Evolutionary conservation across 2,113 vertebrate species (phyloP).

Genomic region (Mustelus asterias): DNA sequence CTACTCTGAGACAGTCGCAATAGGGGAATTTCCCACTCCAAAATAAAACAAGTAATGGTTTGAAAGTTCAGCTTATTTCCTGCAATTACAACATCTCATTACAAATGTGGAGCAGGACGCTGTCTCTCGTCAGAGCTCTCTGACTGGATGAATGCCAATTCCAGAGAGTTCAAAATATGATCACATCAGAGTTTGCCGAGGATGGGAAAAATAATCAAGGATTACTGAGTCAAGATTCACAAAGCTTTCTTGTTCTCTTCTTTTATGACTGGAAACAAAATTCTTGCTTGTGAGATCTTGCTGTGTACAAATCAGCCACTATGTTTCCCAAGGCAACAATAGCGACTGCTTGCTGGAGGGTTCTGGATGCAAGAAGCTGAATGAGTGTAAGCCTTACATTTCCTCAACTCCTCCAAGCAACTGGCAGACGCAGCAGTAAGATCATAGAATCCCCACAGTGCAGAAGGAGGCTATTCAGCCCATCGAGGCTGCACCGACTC

Average conservation of each 20-base stretch:
- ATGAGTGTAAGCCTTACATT: neutral
- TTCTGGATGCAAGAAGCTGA: neutral
- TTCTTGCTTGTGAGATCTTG: neutral
- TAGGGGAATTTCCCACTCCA: neutral
- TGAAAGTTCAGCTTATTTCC: neutral
- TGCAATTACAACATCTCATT: neutral
- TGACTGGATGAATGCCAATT: neutral
- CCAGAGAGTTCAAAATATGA: neutral
- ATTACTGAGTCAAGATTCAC: neutral
- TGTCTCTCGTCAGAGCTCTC: neutral
- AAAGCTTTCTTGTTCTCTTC: neutral
- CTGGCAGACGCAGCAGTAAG: neutral
- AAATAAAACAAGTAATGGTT: neutral
- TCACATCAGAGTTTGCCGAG: neutral
- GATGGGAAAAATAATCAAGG: neutral
- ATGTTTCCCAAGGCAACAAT: neutral
- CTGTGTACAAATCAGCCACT: neutral
- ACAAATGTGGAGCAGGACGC: neutral
- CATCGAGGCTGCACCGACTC: too few relatives aligned
- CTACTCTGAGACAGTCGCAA: neutral
- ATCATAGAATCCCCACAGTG: too few relatives aligned
- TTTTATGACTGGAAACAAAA: neutral
- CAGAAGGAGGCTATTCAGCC: too few relatives aligned
- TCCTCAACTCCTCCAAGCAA: neutral
- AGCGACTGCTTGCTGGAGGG: neutral